These are phyloP conservation scores for Trimorus sp. DNA, from an alignment of 2,888 invertebrate genomes.

Conservation along the genomic window DNA sequence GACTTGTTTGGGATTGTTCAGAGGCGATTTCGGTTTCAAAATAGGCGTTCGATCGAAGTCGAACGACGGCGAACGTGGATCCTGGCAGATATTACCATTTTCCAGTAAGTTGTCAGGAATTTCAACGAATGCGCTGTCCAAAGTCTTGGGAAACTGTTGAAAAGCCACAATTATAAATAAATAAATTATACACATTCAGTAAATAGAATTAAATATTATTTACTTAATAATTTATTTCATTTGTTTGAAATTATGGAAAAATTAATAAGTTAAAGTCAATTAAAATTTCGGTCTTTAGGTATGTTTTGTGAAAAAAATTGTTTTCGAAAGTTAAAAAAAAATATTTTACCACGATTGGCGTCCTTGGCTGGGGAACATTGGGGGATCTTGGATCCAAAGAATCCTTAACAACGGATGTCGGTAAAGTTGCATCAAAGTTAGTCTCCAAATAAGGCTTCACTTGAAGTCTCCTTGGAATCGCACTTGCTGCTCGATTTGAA, in stretches of 20 bases:
- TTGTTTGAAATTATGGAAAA: no score
- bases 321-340: no score
- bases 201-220: no score
- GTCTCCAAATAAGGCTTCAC: conserved; percentile 76
- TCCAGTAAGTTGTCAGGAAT: conserved; percentile 21
- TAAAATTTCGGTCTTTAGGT: no score
- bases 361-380: conserved; percentile 61
- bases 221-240: no score
- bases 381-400: conserved; percentile 64
- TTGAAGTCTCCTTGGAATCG: conserved; percentile 74
- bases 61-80: conserved; percentile 78
- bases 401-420: conserved; percentile 67
- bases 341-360: conserved; percentile 68
- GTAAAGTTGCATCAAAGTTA: conserved; percentile 72
- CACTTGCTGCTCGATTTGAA: conserved; percentile 64
- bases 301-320: no score
- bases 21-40: conserved; percentile 69
- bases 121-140: conserved; percentile 19
- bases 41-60: conserved; percentile 78
- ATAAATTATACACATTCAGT: no score
- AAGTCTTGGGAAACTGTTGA: background rate
- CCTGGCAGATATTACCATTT: conserved; percentile 66
- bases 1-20: background rate
- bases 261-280: no score
- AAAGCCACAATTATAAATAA: no score